Evolutionary conservation across 1,140 invertebrate species (phyloP), one percentile per base, ranked within the genome.

Genomic region (Panonychus citri): DNA sequence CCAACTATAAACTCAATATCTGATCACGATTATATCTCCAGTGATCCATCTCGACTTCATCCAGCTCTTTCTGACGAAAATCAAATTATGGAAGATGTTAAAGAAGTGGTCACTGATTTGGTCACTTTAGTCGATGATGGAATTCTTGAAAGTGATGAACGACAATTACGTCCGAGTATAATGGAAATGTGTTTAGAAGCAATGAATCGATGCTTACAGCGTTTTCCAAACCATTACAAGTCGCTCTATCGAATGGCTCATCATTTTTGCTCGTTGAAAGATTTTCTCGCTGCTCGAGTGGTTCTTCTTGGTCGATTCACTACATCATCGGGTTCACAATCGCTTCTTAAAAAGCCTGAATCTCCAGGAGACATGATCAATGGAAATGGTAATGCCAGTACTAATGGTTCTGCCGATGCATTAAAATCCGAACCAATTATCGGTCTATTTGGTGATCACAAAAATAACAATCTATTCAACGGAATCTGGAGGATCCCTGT

Each of bases 161-260:
- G 58, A 40, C 17, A 52, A 53, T 21, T 48, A 13, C 53, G 56
- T 43, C 67, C 72, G 57, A 67, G 70, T 30, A 62, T 77, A 13
- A 71, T 75, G 64, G 60, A 66, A 17, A 65, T 71, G 19, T 89
- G 85, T 67, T 64, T 88, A 25, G 73, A 75, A 63, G 85, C 83
- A 19, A 67, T 94, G 49, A 81, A 86, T 70, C 76, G 85, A 60
- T 93, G 87, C 67, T 74, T 86, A 4, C 75, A 77, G 50, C 72
- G 88, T 42, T 89, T 89, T 70, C 79, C 84, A 0, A 82, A 85
- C 62, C 87, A 95, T 71, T 93, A 91, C 67, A 94, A 94, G 70
- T 83, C 86, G 0, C 73, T 88, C 27, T 93, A 90, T 68, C 75
- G 87, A 59, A 67, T 94, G 28, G 81, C 84, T 2, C 77, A 89